Percentiles rank a stretch among this genome's conserved stretches.
These are phyloP conservation scores for Thymallus thymallus DNA, from an alignment of 2,113 vertebrate species.

Conservation along the genomic window DNA sequence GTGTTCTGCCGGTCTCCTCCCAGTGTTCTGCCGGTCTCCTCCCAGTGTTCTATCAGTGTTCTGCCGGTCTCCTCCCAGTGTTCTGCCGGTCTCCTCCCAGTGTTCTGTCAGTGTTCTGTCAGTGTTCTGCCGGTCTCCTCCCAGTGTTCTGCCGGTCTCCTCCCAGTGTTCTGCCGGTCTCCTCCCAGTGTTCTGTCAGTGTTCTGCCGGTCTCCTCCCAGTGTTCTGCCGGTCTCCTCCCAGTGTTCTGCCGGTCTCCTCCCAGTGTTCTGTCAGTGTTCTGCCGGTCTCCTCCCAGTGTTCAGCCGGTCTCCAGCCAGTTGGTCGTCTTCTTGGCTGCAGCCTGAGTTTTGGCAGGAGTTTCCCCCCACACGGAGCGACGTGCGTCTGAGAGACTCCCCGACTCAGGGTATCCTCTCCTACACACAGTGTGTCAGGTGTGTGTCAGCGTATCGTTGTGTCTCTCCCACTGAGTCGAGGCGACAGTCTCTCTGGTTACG, in stretches of 20 bases:
- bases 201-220: too few species aligned
- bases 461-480: slow-evolving; percentile 41
- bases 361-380: slow-evolving; percentile 55
- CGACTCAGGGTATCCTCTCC: slow-evolving; percentile 57
- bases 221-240: too few species aligned
- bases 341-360: slow-evolving; percentile 64
- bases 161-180: rapidly evolving
- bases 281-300: slow-evolving; percentile 33
- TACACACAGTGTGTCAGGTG: slow-evolving; percentile 41
- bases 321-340: slow-evolving; percentile 64
- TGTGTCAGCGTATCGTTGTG: slow-evolving; percentile 64
- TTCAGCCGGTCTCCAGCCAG: slow-evolving; percentile 15
- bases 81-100: slow-evolving; percentile 50
- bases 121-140: slow-evolving; percentile 47
- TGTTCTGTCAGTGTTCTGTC: slow-evolving; percentile 19
- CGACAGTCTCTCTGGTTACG: slow-evolving; percentile 49
- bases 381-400: slow-evolving; percentile 31
- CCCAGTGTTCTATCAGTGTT: background rate
- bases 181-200: too few species aligned
- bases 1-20: slow-evolving; percentile 13
- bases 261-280: slow-evolving; percentile 17
- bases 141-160: too few species aligned
- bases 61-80: slow-evolving; percentile 34
- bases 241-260: slow-evolving; percentile 8
- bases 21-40: slow-evolving; percentile 43